Conservation (phyloP, 1,140 invertebrate species). For the Telenomus remus region DNA sequence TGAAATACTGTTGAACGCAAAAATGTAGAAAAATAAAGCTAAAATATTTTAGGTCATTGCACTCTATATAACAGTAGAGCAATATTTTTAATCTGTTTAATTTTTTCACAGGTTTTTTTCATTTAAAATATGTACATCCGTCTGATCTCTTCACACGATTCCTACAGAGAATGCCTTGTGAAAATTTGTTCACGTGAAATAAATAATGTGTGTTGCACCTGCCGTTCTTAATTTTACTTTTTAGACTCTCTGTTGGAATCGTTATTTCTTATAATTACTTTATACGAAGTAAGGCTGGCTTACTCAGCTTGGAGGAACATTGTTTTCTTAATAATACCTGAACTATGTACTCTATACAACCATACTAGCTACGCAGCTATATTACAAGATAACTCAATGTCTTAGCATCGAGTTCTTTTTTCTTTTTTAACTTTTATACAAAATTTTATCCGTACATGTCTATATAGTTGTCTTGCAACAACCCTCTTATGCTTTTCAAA, state of each 20-base stretch:
- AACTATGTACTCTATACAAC: constrained; percentile 50
- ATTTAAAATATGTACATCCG: constrained; percentile 48
- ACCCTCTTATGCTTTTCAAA: not conserved
- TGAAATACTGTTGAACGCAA: constrained; percentile 70
- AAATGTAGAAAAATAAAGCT: constrained; percentile 73
- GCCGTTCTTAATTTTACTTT: constrained; percentile 22
- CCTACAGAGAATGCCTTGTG: constrained; percentile 15
- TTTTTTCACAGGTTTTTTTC: constrained; percentile 22
- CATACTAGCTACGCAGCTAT: constrained; percentile 47
- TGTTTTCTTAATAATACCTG: constrained; percentile 65
- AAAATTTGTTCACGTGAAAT: constrained; percentile 34
- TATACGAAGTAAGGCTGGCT: constrained; percentile 73
- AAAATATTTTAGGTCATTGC: constrained; percentile 62
- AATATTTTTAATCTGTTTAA: constrained; percentile 8
- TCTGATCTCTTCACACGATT: constrained; percentile 26
- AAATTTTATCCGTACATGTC: constrained; percentile 46
- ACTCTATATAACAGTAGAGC: constrained; percentile 40
- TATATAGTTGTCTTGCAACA: constrained; percentile 16
- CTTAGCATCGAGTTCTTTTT: constrained; percentile 17
- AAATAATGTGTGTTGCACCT: constrained; percentile 35
- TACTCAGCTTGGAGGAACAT: constrained; percentile 75
- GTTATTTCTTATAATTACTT: constrained; percentile 39
- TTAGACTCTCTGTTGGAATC: constrained; percentile 21
- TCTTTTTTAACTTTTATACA: constrained; percentile 49
- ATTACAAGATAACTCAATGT: constrained; percentile 25